These are phyloP conservation scores for Menura novaehollandiae DNA, from an alignment of 2,113 vertebrate genomes.

Conservation along the genomic window DNA sequence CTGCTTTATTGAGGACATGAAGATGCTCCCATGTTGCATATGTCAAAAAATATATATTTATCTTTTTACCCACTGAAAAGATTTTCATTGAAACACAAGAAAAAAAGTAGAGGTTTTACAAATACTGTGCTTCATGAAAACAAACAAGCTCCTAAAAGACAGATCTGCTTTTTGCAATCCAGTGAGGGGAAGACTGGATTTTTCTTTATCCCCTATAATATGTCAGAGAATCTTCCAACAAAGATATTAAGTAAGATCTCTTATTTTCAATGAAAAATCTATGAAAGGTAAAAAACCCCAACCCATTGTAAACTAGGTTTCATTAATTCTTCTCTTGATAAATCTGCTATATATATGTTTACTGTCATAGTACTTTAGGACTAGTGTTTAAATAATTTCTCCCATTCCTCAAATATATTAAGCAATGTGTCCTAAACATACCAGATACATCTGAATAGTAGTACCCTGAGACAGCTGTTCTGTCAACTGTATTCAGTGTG, in stretches of 20 bases:
- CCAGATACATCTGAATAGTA: neutral
- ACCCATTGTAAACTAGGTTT: neutral
- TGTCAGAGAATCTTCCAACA: neutral
- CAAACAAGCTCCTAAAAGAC: neutral
- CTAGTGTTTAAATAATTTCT: neutral
- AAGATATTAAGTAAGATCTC: neutral
- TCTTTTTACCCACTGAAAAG: neutral
- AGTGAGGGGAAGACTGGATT: neutral
- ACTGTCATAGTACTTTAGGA: neutral
- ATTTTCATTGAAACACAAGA: neutral
- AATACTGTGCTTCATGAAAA: neutral
- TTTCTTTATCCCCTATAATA: neutral
- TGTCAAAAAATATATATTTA: neutral
- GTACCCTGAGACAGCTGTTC: neutral
- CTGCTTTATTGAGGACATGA: neutral
- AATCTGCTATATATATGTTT: neutral
- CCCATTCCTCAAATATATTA: neutral
- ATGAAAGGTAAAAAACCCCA: neutral
- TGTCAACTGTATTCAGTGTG: neutral
- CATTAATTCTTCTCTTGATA: neutral
- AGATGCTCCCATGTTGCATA: neutral
- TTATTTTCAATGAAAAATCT: neutral
- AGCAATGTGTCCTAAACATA: neutral
- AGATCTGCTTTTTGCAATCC: neutral
- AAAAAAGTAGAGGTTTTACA: neutral